Evolutionary conservation across 2,888 invertebrate genomes (phyloP), one percentile per base, ranked within the genome.

Genomic region (Orgyia antiqua): DNA sequence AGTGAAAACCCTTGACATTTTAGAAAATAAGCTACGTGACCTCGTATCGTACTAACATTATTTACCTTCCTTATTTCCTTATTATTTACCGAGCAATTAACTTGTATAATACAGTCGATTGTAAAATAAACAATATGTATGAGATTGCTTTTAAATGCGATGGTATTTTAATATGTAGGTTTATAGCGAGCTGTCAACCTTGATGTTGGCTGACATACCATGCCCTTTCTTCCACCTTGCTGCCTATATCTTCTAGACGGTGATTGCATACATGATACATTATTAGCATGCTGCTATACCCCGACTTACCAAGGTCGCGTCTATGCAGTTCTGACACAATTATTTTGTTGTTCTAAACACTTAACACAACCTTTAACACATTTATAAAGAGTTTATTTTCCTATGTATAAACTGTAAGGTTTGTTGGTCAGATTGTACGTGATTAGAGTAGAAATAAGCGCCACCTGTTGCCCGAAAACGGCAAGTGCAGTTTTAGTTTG

Each of bases 221-320:
- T 79, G 83, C 76, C 82, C 82, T 84, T 84, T 76, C 76, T 75
- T 84, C 83, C 77, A 82, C 83, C 77, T 79, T 76, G 75, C 70
- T 72, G 69, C 54, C 69, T 73, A 76, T 72, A 71, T 79, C 76
- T 80, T 76, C 75, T 63, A 70, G 53, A 80, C 76, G 73, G 64
- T 67, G 78, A 75, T 72, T 77, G 82, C 78, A 78, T 80, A 79
- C 79, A 54, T 71, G 77, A 80, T 76, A 62, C 56, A 54, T 66
- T 72, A 78, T 82, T 80, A 79, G 74, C 78, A 82, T 82, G 79
- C 78, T 71, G 66, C 59, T 47, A 66, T 71, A 73, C 70, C 64
- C 58, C 56, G 58, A 38, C 62, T 44, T 18, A 15, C 48, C 77
- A 80, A 82, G 82, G 82, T 68, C 68, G 61, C 9, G 37, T 68